A percentile compares a stretch with the other conserved stretches of the same genome.
phyloP scores from a whole-genome alignment of 1,140 invertebrate species.

The Metopolophium dirhodum region DNA sequence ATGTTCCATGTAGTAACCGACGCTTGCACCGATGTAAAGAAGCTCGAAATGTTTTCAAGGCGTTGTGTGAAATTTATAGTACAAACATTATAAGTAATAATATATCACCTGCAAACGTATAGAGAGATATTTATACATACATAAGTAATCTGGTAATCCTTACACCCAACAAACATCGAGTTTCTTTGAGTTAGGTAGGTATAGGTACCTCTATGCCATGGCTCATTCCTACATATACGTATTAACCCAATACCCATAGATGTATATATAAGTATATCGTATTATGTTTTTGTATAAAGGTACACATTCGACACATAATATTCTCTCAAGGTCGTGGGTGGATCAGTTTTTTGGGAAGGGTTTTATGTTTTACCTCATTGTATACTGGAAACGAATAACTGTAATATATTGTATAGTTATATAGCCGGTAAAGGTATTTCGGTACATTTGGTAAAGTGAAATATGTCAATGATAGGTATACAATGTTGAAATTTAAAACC shows the following conservation, averaged over 20 bases:
- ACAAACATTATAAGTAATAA: background rate
- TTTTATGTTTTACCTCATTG: background rate
- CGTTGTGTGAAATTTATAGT: background rate
- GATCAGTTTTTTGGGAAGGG: background rate
- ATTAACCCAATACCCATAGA: background rate
- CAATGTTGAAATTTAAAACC: background rate
- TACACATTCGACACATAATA: background rate
- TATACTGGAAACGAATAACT: background rate
- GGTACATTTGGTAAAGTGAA: background rate
- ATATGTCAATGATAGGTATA: background rate
- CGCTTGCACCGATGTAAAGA: background rate
- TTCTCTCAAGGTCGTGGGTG: background rate
- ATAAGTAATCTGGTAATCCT: background rate
- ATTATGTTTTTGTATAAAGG: conserved; percentile 2
- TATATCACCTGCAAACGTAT: background rate
- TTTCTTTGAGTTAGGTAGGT: background rate
- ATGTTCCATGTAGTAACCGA: background rate
- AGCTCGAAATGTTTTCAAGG: background rate
- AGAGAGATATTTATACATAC: background rate
- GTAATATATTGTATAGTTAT: background rate
- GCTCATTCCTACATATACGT: background rate
- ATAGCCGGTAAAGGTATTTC: background rate
- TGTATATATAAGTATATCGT: background rate
- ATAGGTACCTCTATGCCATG: background rate
- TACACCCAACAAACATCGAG: background rate